A percentile compares a stretch with the other conserved stretches of the same genome.
Conservation (phyloP, 2,113 vertebrate species). For the Raja brachyura region DNA sequence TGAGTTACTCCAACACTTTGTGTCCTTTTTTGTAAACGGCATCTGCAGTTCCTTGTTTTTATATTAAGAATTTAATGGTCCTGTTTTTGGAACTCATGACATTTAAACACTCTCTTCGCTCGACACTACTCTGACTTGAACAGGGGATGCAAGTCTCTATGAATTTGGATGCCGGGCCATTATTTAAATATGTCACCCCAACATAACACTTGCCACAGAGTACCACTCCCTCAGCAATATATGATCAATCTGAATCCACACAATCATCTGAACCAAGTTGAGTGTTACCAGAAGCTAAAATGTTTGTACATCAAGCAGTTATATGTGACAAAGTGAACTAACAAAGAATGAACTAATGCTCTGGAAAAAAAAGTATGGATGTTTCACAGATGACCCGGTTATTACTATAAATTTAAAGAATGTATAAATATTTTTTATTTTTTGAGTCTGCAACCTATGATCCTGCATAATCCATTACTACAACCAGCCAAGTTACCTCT, state of each 20-base stretch:
- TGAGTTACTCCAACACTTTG: no score
- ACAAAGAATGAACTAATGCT: background rate
- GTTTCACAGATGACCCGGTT: background rate
- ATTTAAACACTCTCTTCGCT: no score
- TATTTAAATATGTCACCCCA: background rate
- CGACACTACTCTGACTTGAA: background rate
- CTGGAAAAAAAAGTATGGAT: background rate
- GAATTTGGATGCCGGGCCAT: background rate
- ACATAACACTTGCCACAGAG: background rate
- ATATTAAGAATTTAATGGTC: no score
- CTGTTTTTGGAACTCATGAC: no score
- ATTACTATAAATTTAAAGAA: background rate
- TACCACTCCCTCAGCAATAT: background rate
- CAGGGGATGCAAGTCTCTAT: background rate
- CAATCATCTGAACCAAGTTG: background rate
- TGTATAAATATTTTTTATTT: background rate
- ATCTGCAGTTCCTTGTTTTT: no score
- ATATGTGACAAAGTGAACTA: background rate
- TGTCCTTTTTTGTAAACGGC: no score
- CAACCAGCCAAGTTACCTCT: no score
- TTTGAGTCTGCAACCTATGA: no score
- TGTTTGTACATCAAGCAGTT: background rate
- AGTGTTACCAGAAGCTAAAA: background rate
- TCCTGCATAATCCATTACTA: no score
- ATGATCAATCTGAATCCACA: background rate